Evolutionary conservation across 2,797 vertebrate genomes (phyloP), one percentile per base, ranked within the genome.

Genomic region (Cyclura pinguis): DNA sequence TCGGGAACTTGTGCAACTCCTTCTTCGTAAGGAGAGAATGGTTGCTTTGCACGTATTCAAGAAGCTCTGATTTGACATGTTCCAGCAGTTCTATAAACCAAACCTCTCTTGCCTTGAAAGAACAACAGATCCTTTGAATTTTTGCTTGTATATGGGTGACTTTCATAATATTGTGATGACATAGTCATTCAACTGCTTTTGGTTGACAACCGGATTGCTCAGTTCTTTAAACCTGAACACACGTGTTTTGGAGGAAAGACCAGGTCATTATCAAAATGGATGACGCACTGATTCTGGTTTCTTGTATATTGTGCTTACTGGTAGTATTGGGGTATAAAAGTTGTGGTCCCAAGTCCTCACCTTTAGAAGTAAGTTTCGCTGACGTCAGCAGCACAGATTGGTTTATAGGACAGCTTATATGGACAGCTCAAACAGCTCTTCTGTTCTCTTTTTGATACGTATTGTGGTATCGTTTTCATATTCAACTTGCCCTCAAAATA

Each of bases 1-100:
- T 86, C 77, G 84, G 22, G 77, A 85, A 89, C 91, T 93, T 95
- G 88, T 93, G 93, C 88, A 93, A 24, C 3, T 88, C 16, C 80
- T 80, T 67, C 18, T 6, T n/a, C 9, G 52, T 35, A 22, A 42
- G 4, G 27, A 87, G 35, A 38, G 20, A 78, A 57, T 42, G 92
- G 90, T 94, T 95, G 92, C 88, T 93, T 80, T 93, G 35, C 95
- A 59, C 24, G 32, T 87, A 50, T 16, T 6, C 38, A 32, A 76
- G 57, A 86, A n/a, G 18, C 76, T 32, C 16, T 67, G 64, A 24
- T 4, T 52, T n/a, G 29, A n/a, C 29, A 52, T 57, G 32, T 55
- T 35, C 47, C 47, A 73, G 7, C 32, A 77, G 57, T 64, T 32
- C 16, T 50, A 47, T 29, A 64, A 47, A 78, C n/a, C 38, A 64